Base-by-base conservation (phyloP, 2,888 invertebrate species). In the Eupithecia pulchellata region DNA sequence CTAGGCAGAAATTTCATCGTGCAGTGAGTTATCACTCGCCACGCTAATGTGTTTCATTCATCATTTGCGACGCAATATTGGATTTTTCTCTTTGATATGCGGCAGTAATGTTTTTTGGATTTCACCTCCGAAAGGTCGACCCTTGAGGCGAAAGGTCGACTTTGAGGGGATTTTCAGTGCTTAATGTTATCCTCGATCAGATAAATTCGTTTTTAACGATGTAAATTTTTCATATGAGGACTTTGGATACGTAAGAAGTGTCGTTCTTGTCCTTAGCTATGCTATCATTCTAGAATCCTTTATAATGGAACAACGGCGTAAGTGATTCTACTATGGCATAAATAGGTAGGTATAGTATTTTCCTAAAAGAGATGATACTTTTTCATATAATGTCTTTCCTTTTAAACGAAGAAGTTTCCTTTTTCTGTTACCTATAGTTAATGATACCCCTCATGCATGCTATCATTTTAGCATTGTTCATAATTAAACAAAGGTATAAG, bases 1-100 rank as follows among this genome's bases (percentile, higher is more conserved):
- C 72, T 75, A 73, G 73, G 64, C 64, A 64, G 55, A 30, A 66
- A 74, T 71, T 72, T 67, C 72, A 72, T 65, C 69, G 64, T 8
- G 64, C 74, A 75, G 77, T 77, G 75, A 76, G 75, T 75, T 77
- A 77, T 77, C 76, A 71, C 72, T 76, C 77, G 77, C 81, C 80
- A 80, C 84, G 83, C 85, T 89, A 90, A 90, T 89, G 87, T 85
- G 84, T 85, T 86, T 81, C 88, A 90, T 90, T 84, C 87, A 88
- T 90, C 89, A 90, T 86, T 77, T 77, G 78, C 78, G 73, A 72
- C 82, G 80, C 84, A 82, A 85, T 89, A 89, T 89, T 90, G 89
- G 86, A 87, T 87, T 88, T 85, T 77, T 82, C 76, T 73, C 80
- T 84, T 84, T 82, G 80, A 84, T 81, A 82, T 80, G 78, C 70